Conservation (phyloP, 2,797 vertebrate genomes). For the Botia kubotai region DNA sequence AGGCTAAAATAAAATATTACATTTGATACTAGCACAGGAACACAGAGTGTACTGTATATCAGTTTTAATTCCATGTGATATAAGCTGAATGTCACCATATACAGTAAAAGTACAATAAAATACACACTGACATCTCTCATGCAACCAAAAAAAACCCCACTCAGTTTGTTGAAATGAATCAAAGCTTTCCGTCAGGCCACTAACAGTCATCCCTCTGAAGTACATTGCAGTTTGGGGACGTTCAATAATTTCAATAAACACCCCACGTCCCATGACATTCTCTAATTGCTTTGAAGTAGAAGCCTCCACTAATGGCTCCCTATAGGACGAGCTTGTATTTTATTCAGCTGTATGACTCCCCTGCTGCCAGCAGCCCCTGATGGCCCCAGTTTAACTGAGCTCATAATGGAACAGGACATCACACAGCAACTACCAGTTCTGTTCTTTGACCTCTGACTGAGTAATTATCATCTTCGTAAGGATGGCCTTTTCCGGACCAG, state of each 20-base stretch:
- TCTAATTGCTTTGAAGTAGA: slow-evolving; percentile 36
- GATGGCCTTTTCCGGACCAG: slow-evolving; percentile 37
- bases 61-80: not conserved
- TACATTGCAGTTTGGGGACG: slow-evolving; percentile 29
- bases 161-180: not conserved
- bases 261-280: slow-evolving; percentile 17
- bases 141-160: not conserved
- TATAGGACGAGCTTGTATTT: slow-evolving; percentile 29
- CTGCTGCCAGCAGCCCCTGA: slow-evolving; percentile 26
- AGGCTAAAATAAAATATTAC: not conserved
- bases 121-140: no score
- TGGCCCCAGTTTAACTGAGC: slow-evolving; percentile 43
- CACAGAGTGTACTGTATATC: not conserved
- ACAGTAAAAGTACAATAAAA: not conserved
- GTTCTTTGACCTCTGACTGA: slow-evolving; percentile 44
- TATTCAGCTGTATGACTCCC: slow-evolving; percentile 28
- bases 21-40: not conserved
- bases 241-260: slow-evolving; percentile 52
- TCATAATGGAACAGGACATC: slow-evolving; percentile 37
- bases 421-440: slow-evolving; percentile 41
- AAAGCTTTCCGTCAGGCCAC: not conserved
- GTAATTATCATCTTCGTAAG: slow-evolving; percentile 43
- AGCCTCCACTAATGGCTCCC: slow-evolving; percentile 47
- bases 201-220: slow-evolving; percentile 23
- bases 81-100: not conserved